A percentile compares a stretch with the other conserved stretches of the same genome.
Conservation (phyloP, 2,888 invertebrate genomes). For the Sarcophaga caerulescens region DNA sequence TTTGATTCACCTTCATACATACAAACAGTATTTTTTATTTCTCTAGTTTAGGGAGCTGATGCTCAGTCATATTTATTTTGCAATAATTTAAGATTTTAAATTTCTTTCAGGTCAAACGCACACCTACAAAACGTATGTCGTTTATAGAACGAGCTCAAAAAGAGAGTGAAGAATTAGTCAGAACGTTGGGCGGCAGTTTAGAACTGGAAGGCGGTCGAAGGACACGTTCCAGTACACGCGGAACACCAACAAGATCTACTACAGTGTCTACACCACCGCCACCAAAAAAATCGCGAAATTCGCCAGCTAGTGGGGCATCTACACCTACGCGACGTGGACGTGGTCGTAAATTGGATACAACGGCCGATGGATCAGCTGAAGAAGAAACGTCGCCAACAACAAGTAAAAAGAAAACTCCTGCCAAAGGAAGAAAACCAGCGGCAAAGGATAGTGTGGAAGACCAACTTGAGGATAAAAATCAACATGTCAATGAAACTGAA, state of each 20-base stretch:
- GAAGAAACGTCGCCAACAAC: slow-evolving; percentile 68
- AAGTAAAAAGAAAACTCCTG: slow-evolving; percentile 57
- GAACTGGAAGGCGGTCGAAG: slow-evolving; percentile 79
- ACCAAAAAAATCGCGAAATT: slow-evolving; percentile 77
- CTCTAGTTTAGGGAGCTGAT: neutral
- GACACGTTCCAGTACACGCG: slow-evolving; percentile 80
- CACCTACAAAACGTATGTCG: slow-evolving; percentile 79
- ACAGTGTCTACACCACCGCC: slow-evolving; percentile 78
- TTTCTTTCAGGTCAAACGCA: slow-evolving; percentile 76
- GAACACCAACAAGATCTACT: slow-evolving; percentile 75
- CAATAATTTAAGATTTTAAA: neutral
- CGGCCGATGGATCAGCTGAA: slow-evolving; percentile 68
- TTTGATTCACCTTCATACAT: too few species aligned
- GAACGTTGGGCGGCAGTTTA: slow-evolving; percentile 79
- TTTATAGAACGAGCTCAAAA: slow-evolving; percentile 80
- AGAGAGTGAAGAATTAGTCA: slow-evolving; percentile 80
- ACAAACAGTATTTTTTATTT: neutral
- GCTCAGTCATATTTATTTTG: neutral
- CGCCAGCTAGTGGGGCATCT: slow-evolving; percentile 72
- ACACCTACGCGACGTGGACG: slow-evolving; percentile 76
- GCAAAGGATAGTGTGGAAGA: slow-evolving; percentile 35
- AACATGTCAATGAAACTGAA: slow-evolving; percentile 15
- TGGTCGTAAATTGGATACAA: slow-evolving; percentile 77
- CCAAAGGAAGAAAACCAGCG: slow-evolving; percentile 26
- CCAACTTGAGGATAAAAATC: neutral